These are phyloP conservation scores for Chloroceryle aenea DNA, from an alignment of 2,113 vertebrate species.

Conservation along the genomic window DNA sequence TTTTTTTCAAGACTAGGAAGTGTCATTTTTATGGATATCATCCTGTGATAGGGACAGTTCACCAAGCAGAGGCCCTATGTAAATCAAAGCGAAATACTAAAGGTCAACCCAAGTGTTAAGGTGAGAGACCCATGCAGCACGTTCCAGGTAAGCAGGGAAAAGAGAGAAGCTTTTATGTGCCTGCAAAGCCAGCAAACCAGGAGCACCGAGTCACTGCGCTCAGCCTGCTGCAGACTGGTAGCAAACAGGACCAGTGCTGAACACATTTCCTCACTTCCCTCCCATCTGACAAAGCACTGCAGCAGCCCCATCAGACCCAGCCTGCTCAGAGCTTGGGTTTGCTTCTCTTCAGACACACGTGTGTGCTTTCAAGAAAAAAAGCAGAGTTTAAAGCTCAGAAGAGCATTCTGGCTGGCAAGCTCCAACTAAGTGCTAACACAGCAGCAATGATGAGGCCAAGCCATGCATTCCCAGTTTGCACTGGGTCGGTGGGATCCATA, in stretches of 20 bases:
- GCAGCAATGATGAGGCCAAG: neutral
- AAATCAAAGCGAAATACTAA: conserved; percentile 2
- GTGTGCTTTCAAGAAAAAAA: neutral
- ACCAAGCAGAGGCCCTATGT: neutral
- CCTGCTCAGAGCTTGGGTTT: neutral
- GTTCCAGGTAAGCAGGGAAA: neutral
- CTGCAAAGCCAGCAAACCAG: neutral
- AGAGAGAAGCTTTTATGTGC: neutral
- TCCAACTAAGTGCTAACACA: neutral
- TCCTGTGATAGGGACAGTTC: conserved; percentile 16
- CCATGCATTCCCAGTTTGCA: neutral
- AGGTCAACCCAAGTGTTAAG: neutral
- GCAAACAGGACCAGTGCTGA: neutral
- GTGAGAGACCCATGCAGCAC: neutral
- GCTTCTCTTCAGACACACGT: neutral
- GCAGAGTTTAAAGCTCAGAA: neutral
- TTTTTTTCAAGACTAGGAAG: conserved; percentile 63
- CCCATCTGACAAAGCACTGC: accelerated
- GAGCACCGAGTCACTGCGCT: neutral
- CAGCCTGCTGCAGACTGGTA: accelerated
- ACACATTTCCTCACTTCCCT: neutral
- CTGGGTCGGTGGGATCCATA: neutral
- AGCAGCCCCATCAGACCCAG: neutral
- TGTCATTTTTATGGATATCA: conserved; percentile 71
- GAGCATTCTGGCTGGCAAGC: neutral